A percentile compares a stretch with the other conserved stretches of the same genome.
These are phyloP conservation scores for Crotophaga sulcirostris DNA, from an alignment of 2,113 vertebrate species.

Conservation along the genomic window DNA sequence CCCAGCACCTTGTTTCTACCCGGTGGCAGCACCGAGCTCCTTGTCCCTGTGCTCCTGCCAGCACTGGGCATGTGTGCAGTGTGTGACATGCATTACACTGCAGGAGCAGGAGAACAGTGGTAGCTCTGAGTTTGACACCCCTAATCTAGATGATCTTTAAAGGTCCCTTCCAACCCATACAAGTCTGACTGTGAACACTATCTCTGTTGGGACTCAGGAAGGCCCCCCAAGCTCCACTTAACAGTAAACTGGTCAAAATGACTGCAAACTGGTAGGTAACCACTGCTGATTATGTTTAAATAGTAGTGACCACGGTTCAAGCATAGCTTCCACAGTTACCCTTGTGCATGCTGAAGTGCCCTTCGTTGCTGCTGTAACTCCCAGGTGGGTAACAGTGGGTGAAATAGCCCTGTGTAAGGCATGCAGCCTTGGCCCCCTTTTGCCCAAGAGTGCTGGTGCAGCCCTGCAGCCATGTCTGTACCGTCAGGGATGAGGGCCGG, in stretches of 20 bases:
- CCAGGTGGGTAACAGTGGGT: not conserved
- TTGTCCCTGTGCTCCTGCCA: no score
- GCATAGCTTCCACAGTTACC: not conserved
- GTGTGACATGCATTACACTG: no score
- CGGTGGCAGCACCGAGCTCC: no score
- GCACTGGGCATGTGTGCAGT: no score
- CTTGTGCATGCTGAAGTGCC: accelerated
- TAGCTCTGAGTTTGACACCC: no score
- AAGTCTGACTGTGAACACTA: not conserved
- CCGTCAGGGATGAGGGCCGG: not conserved
- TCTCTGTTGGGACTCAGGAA: not conserved
- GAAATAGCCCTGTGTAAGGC: accelerated
- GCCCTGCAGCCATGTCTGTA: accelerated
- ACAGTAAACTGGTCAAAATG: not conserved
- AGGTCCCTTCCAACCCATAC: not conserved
- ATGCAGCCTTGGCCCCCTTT: not conserved
- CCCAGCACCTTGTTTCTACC: no score
- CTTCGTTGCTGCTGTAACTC: not conserved
- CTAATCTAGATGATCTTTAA: not conserved
- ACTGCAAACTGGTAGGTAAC: not conserved
- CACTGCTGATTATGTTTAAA: not conserved
- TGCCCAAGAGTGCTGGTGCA: not conserved
- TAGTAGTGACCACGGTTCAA: not conserved
- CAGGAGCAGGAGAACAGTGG: no score
- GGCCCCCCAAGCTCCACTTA: not conserved